Evolutionary conservation across 2,113 vertebrate genomes (phyloP), one percentile per base, ranked within the genome.

Genomic region (Gobius niger): DNA sequence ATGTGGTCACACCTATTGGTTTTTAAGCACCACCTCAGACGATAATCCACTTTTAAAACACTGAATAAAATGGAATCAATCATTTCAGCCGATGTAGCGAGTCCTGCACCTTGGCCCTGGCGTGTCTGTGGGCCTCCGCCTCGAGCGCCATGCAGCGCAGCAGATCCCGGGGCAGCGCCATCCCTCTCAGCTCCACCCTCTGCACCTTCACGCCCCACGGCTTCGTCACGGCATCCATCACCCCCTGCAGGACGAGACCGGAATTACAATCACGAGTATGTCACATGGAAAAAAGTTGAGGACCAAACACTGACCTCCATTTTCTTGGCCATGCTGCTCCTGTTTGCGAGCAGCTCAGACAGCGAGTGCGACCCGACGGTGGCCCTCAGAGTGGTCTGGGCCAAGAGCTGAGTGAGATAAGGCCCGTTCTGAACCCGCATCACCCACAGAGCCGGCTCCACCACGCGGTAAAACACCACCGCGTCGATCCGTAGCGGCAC

Each of bases 401-500:
- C 90, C 73, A 92, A 70, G 44, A 86, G 76, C 51, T 82, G 86
- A 2, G 85, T 90, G 18, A 89, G 87, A 63, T 54, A 18, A 52
- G 59, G 40, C 12, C 89, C 90, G 13, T 93, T 79, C 44, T 81
- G 67, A 50, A 91, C 86, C 24, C 56, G 78, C 0, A 72, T 85
- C 49, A 91, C 83, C 11, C 87, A 85, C 9, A 87, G 64, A 2
- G 76, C 77, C 2, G 91, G 90, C 47, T 90, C 87, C 63, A 88
- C 88, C 34, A 92, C 69, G 1, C 89, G 82, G 61, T 92, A 91
- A 67, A 90, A 93, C 69, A 92, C 82, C 6, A 91, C 85, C 0
- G 80, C 92, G 6, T 91, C 91, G 44, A 92, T 88, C 80, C 83
- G 85, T 44, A 93, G 79, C 0, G 90, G 85, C 15, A 90, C 89